Base-by-base conservation (phyloP, 1,140 invertebrate genomes). In the Bombus waltoni region DNA sequence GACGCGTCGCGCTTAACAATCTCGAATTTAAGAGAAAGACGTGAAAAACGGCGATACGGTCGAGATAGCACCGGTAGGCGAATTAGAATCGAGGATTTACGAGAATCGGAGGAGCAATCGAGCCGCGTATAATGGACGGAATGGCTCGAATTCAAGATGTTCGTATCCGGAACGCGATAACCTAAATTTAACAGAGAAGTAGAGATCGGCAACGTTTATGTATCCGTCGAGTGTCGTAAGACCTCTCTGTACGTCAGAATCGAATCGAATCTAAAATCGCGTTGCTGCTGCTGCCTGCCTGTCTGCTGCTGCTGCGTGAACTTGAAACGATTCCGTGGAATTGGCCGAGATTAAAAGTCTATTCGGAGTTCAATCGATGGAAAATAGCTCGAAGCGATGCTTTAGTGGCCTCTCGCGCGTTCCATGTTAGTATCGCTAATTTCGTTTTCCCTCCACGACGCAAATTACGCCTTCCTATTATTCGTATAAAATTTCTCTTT, bases 281-380 rank as follows among this genome's bases (percentile, higher is more conserved):
- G 59, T 53, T 32, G 28, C 18, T 2, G 9, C 22, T 1, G 8
- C 11, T 0, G 11, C 25, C 32, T 32, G 32, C 32, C 32, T 32
- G 32, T 32, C 18, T 2, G 9, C 22, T 1, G 8, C 11, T 0
- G 11, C 25, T 22, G 68, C 68, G 76, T 40, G 68, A 84, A 84
- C 40, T 72, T 53, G 40, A 72, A 57, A 28, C 68, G 32, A 85
- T 80, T 65, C 40, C 53, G 2, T 25, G 25, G 68, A 65, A 85
- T 62, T 72, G 66, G 42, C 10, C 28, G n/a, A 32, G 76, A 79
- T 85, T 79, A 59, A 59, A 80, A 71, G 65, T 32, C 40, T 28
- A 42, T 73, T 72, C 32, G 25, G 22, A 35, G 44, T 22, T 47
- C 53, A 25, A 85, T 85, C 76, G 83, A 85, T 85, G 38, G 83